Base-by-base conservation (phyloP, 2,888 invertebrate genomes). In the Heliconius charithonia region DNA sequence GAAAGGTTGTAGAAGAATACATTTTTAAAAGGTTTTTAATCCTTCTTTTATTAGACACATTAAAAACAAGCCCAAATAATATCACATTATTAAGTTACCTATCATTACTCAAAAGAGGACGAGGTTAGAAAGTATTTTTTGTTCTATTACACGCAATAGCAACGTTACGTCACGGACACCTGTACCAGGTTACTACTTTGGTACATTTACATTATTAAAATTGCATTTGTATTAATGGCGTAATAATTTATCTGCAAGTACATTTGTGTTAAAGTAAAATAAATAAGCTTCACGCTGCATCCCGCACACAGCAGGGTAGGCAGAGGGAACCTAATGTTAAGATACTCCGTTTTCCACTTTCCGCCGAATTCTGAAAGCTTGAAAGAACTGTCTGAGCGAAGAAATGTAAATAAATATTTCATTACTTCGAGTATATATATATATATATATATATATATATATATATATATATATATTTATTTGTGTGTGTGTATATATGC, bases 71-170 rank as follows among this genome's bases (percentile, higher is more conserved):
- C 25, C 1, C n/a, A 69, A 45, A 25, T 69, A 69, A 41, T 41
- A 69, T 25, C 16, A 25, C 7, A 69, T 41, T 13, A 19, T 45
- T 41, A 41, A 45, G 25, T 16, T 45, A 69, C 19, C 69, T 25
- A 12, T 19, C 69, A 69, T 69, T 69, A 69, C 25, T 69, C 84
- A 86, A 90, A 90, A 90, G 88, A 85, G 88, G 88, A 87, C 90
- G 90, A 90, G 90, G 91, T 91, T 92, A 92, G 89, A 91, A 90
- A 92, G 89, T 84, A 85, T 88, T 89, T 89, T 90, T 88, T 85
- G 85, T 86, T 86, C 86, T 83, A 85, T 87, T 84, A 87, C 89
- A 87, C 88, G 90, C 88, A 86, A 89, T 84, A 85, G 85, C 89
- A 90, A 87, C 89, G 85, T 89, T 89, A 90, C 87, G 77, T 80